Base-by-base conservation (phyloP, 2,888 invertebrate genomes). In the Sarcophaga variegata region DNA sequence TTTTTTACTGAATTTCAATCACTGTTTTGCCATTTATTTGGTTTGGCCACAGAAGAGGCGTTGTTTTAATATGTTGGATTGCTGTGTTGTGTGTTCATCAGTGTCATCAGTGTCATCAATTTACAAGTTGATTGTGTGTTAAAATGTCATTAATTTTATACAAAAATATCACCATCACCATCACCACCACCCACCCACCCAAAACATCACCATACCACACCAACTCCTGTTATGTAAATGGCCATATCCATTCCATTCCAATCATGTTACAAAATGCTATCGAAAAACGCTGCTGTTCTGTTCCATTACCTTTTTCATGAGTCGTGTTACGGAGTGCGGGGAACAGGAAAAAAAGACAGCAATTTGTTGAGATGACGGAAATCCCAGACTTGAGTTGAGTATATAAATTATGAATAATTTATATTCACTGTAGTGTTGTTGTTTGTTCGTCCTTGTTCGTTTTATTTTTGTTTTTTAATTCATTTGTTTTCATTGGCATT, bases 81-180 rank as follows among this genome's bases (percentile, higher is more conserved):
- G 63, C 2, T 54, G 63, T 74, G 14, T 6, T 74, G 45, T 47
- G 45, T 17, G 20, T 20, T 20, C n/a, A n/a, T n/a, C n/a, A n/a
- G n/a, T n/a, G n/a, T n/a, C n/a, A n/a, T n/a, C n/a, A n/a, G n/a
- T n/a, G 83, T 85, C 86, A 88, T 88, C 88, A 81, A 85, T 88
- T 88, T 86, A 72, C 78, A 85, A 85, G 79, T 83, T 88, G 86
- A 81, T 88, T 86, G 84, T 83, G 83, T 86, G 87, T 87, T 82
- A 84, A 87, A 87, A 79, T 87, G 87, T 79, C 87, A 84, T 87
- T 82, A 84, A 87, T 87, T 87, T 84, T 79, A 81, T 86, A 75
- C 77, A 76, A 84, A 84, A 87, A 81, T 84, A 82, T 76, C 82
- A 84, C 71, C 76, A 80, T 71, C 79, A 83, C 63, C 76, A 20